These are phyloP conservation scores for Anastrepha obliqua DNA, from an alignment of 1,140 invertebrate species.

Conservation along the genomic window DNA sequence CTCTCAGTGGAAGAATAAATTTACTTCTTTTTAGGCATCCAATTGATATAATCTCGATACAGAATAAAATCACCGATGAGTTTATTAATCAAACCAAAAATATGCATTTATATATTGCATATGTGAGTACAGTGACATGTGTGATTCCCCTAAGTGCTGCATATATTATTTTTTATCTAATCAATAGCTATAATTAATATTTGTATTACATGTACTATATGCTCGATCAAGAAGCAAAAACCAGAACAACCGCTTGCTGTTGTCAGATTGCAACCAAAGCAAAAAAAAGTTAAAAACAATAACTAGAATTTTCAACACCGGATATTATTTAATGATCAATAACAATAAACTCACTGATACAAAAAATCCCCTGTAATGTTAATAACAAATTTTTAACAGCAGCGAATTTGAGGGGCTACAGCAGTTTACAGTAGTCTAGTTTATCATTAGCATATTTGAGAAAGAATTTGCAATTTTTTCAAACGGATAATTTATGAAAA, in stretches of 20 bases:
- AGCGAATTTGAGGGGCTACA: too few relatives aligned
- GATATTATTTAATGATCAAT: background rate
- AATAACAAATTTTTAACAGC: background rate
- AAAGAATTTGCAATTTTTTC: too few relatives aligned
- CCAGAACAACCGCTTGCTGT: background rate
- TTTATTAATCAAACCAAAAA: too few relatives aligned
- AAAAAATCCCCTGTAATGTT: background rate
- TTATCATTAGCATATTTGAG: too few relatives aligned
- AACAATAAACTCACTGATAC: background rate
- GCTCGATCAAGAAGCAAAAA: background rate
- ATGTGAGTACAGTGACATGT: too few relatives aligned
- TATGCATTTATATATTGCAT: too few relatives aligned
- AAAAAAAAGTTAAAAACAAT: background rate
- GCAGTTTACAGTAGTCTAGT: too few relatives aligned
- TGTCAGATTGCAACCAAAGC: background rate
- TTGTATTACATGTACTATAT: background rate
- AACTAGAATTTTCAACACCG: background rate
- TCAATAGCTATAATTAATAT: background rate
- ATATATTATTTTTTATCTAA: background rate
- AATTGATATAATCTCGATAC: too few relatives aligned
- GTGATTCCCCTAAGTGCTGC: background rate
- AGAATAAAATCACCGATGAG: too few relatives aligned
- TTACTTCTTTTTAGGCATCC: too few relatives aligned
- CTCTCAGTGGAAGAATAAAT: too few relatives aligned
- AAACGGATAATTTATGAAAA: too few relatives aligned